A percentile compares a stretch with the other conserved stretches of the same genome.
phyloP scores from a whole-genome alignment of 2,797 vertebrate genomes.

The Sternotherus odoratus region DNA sequence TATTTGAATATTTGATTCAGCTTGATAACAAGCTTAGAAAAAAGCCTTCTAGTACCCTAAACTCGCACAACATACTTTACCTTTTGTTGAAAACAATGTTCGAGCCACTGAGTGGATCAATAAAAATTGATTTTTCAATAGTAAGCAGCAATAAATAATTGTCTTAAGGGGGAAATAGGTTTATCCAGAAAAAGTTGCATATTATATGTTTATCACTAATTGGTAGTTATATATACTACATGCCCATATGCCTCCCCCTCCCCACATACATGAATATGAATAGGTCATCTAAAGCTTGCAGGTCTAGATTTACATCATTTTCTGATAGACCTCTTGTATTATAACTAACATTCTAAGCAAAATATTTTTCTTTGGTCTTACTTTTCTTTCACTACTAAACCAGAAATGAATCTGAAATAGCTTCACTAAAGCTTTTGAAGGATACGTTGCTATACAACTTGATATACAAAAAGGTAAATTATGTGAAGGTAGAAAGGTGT shows the following conservation, averaged over 20 bases:
- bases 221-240: not conserved
- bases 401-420: slow-evolving; percentile 36
- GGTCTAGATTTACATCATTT: slow-evolving; percentile 44
- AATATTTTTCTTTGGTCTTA: not conserved
- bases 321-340: too few species aligned
- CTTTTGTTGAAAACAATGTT: slow-evolving; percentile 54
- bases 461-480: slow-evolving; percentile 73
- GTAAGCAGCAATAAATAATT: slow-evolving; percentile 66
- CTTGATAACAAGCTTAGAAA: not conserved
- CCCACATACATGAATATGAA: slow-evolving; percentile 41
- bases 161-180: slow-evolving; percentile 64
- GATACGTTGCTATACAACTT: slow-evolving; percentile 54
- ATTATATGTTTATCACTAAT: slow-evolving; percentile 57
- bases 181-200: slow-evolving; percentile 57
- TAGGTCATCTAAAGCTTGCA: slow-evolving; percentile 18
- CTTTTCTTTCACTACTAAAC: too few species aligned
- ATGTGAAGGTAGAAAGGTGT: slow-evolving; percentile 63
- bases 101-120: slow-evolving; percentile 52
- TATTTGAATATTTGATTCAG: not conserved
- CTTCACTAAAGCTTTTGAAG: slow-evolving; percentile 66
- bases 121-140: slow-evolving; percentile 72
- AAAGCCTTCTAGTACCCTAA: slow-evolving; percentile 22
- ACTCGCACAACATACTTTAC: slow-evolving; percentile 35
- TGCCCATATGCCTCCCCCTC: not conserved
- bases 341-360: too few species aligned